Conservation (phyloP, 2,797 vertebrate genomes). For the Oophaga sylvatica region DNA sequence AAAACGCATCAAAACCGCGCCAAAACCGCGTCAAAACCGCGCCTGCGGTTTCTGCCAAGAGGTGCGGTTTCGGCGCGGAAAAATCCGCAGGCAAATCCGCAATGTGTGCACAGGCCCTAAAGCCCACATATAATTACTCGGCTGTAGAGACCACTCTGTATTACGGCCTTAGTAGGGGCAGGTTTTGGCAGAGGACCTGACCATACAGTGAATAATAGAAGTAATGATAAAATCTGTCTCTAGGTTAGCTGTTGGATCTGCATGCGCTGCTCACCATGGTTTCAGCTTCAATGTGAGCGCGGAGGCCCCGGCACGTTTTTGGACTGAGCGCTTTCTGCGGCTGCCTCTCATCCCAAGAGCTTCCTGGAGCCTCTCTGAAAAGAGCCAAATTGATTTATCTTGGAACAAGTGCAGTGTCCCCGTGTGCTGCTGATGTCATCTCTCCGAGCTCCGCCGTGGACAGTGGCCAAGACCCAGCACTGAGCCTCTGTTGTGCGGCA, state of each 20-base stretch:
- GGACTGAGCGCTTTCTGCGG: not conserved
- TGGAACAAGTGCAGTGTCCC: slow-evolving; percentile 70
- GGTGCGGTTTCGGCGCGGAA: too few species aligned
- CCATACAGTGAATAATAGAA: too few species aligned
- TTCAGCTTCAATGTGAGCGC: slow-evolving; percentile 24
- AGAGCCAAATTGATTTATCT: slow-evolving; percentile 78
- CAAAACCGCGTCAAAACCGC: too few species aligned
- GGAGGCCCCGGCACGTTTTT: slow-evolving; percentile 22
- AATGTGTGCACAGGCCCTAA: too few species aligned
- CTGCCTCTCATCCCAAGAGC: slow-evolving; percentile 66
- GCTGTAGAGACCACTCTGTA: not conserved
- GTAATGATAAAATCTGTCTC: not conserved
- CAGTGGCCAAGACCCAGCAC: slow-evolving; percentile 67
- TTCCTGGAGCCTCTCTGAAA: slow-evolving; percentile 72
- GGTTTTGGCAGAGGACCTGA: too few species aligned
- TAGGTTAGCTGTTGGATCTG: not conserved
- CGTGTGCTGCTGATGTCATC: slow-evolving; percentile 74
- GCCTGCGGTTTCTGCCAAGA: too few species aligned
- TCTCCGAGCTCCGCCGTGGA: slow-evolving; percentile 66
- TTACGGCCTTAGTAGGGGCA: not conserved
- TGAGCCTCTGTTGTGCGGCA: slow-evolving; percentile 71
- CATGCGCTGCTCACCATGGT: slow-evolving; percentile 4
- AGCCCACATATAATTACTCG: not conserved
- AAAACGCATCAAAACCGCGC: too few species aligned
- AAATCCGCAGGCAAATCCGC: too few species aligned